Evolutionary conservation across 2,113 vertebrate genomes (phyloP).

Genomic region (Sturnira hondurensis): DNA sequence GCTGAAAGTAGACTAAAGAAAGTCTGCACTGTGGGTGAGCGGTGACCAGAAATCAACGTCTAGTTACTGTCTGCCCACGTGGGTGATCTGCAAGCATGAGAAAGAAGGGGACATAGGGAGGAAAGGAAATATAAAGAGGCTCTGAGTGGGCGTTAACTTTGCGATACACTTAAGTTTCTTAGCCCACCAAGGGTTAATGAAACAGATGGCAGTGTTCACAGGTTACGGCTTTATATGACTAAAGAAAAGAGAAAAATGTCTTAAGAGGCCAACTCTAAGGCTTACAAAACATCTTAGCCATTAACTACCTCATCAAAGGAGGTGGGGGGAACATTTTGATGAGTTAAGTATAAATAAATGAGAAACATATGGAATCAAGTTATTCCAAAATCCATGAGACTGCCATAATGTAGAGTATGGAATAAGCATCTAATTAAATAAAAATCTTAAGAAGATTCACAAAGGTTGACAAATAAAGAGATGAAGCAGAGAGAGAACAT

Average conservation of each 20-base stretch:
- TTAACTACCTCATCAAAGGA: not conserved
- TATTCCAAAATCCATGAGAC: not conserved
- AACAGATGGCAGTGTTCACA: not conserved
- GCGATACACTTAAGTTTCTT: not conserved
- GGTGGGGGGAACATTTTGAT: not conserved
- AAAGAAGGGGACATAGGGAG: not conserved
- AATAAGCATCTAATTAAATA: not conserved
- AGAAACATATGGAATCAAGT: constrained; percentile 27
- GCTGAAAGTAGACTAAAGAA: not conserved
- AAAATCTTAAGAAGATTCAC: not conserved
- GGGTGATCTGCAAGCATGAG: not conserved
- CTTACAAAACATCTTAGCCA: not conserved
- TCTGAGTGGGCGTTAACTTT: not conserved
- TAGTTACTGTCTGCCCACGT: not conserved
- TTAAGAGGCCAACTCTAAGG: not conserved
- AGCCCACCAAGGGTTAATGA: not conserved
- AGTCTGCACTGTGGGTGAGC: not conserved
- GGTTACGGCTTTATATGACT: not conserved
- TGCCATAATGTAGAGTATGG: not conserved
- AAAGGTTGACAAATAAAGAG: not conserved
- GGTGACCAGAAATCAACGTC: not conserved
- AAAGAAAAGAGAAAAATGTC: not conserved
- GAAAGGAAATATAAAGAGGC: not conserved
- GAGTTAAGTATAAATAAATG: constrained; percentile 17
- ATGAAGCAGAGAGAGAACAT: not conserved